Conservation (phyloP, 2,113 vertebrate genomes). For the Oplegnathus fasciatus region DNA sequence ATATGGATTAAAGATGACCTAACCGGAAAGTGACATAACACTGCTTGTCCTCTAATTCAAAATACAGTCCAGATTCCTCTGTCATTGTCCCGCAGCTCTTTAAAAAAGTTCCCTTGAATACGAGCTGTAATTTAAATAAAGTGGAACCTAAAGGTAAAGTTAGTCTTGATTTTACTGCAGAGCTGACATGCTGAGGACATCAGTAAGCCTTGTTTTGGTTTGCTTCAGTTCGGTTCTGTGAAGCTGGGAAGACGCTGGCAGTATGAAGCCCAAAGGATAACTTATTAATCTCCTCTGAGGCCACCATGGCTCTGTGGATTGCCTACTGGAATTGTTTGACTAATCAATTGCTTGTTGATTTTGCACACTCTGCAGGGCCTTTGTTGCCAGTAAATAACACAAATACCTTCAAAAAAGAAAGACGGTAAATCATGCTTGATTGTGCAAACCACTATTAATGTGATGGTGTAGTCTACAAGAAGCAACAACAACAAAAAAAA, state of each 20-base stretch:
- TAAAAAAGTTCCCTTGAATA: neutral
- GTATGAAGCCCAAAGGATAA: conserved; percentile 45
- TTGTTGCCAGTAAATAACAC: conserved; percentile 52
- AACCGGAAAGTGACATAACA: neutral
- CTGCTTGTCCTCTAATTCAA: neutral
- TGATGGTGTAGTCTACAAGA: neutral
- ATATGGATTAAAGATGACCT: neutral
- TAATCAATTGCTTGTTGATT: conserved; percentile 71
- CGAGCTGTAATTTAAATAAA: conserved; percentile 18
- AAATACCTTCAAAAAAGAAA: neutral
- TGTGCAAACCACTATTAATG: conserved; percentile 33
- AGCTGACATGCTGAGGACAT: conserved; percentile 46
- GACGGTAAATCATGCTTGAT: conserved; percentile 41
- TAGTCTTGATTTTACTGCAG: conserved; percentile 21
- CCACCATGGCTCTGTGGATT: conserved; percentile 49
- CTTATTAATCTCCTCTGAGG: conserved; percentile 60
- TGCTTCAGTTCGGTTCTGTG: conserved; percentile 44
- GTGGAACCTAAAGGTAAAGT: conserved; percentile 24
- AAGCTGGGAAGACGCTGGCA: conserved; percentile 54
- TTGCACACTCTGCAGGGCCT: conserved; percentile 36
- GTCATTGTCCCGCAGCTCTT: neutral
- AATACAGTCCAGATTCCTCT: neutral
- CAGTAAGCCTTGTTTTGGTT: conserved; percentile 60
- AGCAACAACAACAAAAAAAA: conserved; percentile 5
- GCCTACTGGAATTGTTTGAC: conserved; percentile 61